Base-by-base conservation (phyloP, 2,888 invertebrate genomes). In the Epistrophella euchroma region DNA sequence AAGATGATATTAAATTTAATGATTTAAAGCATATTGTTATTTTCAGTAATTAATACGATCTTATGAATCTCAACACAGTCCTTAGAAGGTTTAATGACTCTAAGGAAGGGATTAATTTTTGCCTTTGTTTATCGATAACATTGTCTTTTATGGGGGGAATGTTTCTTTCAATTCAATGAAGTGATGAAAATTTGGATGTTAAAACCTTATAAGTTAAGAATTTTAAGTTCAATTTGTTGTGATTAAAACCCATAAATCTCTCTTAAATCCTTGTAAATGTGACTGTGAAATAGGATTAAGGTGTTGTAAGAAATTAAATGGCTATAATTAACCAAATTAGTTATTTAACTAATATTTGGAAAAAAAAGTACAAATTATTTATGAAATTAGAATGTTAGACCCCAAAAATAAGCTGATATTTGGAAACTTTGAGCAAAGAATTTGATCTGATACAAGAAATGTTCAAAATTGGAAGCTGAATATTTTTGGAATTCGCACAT, bases 31-130 rank as follows among this genome's bases (percentile, higher is more conserved):
- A 64, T 43, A 72, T 25, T 82, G 66, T 60, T 77, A 72, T 68
- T 68, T 66, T 47, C 25, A n/a, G 70, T 75, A 75, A 81, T 75
- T 71, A 71, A 81, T 55, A 64, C 56, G 55, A 32, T 76, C 56
- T 71, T 56, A 75, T 47, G 62, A 60, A 52, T 74, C 68, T 50
- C 15, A 52, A 52, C 60, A 40, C 7, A 2, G 35, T 62, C 9
- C 35, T 45, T 25, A 35, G 15, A 13, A 9, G 58, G 2, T 47
- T 17, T 35, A 17, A 56, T 5, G 70, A 25, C 43, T 55, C 15
- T 17, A 2, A 22, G 6, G 11, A 32, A 19, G 45, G 13, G 35
- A 52, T 62, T 35, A 11, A 13, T 4, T 3, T n/a, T 55, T 28
- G 17, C 6, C 2, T 35, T 58, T 58, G 56, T 19, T 35, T 19